Evolutionary conservation across 1,140 invertebrate species (phyloP), one percentile per base, ranked within the genome.

Genomic region (Ylistrum balloti): DNA sequence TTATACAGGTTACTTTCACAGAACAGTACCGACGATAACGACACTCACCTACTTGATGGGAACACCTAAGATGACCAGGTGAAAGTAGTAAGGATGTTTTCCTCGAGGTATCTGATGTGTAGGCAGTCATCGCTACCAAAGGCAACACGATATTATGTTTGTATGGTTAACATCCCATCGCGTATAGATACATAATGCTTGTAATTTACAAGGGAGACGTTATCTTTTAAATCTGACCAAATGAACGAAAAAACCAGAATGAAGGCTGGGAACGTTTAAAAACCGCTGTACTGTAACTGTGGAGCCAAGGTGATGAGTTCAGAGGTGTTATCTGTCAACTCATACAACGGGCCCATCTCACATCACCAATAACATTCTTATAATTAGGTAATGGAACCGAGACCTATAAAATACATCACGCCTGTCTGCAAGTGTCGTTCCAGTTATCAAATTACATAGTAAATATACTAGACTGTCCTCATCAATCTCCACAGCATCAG

Each of bases 351-450:
- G n/a, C 15, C 9, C 22, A 74, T 74, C 41, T 15, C 41, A 74
- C n/a, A 74, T n/a, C 22, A 74, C 56, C 22, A 74, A 74, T 74
- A 74, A 74, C n/a, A 74, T 74, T 22, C 17, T 74, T 17, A 74
- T 74, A 74, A 74, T 74, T 28, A 74, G 56, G 56, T 74, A 74
- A 74, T 74, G 56, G 56, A 74, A 74, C n/a, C 5, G 56, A 74
- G 56, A 74, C 56, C n/a, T 74, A 74, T 74, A 74, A 28, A 28
- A 74, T n/a, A 28, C n/a, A 74, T 1, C 9, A 11, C 5, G 0
- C 13, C 22, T n/a, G 56, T 74, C 20, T 74, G 28, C 56, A 74
- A 74, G 56, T 74, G 56, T n/a, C n/a, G 56, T 1, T 74, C 7
- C 28, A 5, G 22, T 74, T 28, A 74, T 28, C 22, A 5, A 74